Evolutionary conservation across 2,797 vertebrate genomes (phyloP), one percentile per base, ranked within the genome.

Genomic region (Notoglanidium macrostoma): DNA sequence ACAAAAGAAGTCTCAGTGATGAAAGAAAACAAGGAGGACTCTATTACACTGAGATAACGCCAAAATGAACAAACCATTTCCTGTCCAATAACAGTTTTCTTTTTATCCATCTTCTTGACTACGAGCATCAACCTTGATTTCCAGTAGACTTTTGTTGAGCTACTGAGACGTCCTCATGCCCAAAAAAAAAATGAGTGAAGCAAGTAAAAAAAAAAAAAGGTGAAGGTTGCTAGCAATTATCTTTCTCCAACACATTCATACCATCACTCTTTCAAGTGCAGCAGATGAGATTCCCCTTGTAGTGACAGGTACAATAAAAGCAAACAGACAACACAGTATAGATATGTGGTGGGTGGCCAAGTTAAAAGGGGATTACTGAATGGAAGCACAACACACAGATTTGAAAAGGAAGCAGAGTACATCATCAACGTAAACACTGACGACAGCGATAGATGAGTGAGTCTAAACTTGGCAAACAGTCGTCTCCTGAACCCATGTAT

Each of bases 391-490:
- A 59, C 17, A 46, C 19, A 59, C 6, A 84, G 61, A 49, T 12
- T 44, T 61, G 14, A 72, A 73, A 51, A 73, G 76, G 76, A 80
- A 21, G 68, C 79, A 81, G 46, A 57, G 74, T 23, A 68, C 63
- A 87, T 84, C 46, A 67, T 67, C 80, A 63, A 11, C 68, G 35
- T 51, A 63, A 86, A 63, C n/a, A 12, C 40, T 79, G 77, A 40
- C 19, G n/a, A 68, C 57, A 57, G 21, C 65, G 49, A 19, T n/a
- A 59, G 86, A 82, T 14, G 51, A 57, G 49, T 11, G 59, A 89
- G 54, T 26, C 55, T 55, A 88, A 89, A 89, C 83, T 84, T 82
- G 90, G 88, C 89, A 83, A 61, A 76, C 17, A 79, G 26, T 26
- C 46, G 2, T 21, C 44, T 73, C 77, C 68, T 35, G 14, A 76